These are phyloP conservation scores for Sturmia bella DNA, from an alignment of 2,888 invertebrate species.

Conservation along the genomic window DNA sequence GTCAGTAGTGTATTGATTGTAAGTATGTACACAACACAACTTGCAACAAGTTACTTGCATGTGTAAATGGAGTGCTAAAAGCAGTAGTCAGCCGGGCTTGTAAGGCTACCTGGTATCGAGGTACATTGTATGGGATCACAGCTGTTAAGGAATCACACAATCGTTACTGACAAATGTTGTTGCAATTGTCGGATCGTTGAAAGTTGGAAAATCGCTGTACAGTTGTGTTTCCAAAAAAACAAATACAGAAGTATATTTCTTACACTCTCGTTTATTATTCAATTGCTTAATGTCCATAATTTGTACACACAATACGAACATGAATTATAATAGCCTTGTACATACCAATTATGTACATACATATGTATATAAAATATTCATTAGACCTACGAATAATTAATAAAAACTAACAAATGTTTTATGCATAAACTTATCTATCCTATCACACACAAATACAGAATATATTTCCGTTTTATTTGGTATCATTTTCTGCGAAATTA, in stretches of 20 bases:
- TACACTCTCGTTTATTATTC: not conserved
- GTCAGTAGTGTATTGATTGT: too few relatives aligned
- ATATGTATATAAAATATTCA: slow-evolving; percentile 55
- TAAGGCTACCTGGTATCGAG: too few relatives aligned
- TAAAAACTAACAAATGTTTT: slow-evolving; percentile 46
- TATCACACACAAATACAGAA: slow-evolving; percentile 35
- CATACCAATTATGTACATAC: slow-evolving; percentile 30
- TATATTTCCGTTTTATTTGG: not conserved
- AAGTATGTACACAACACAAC: too few relatives aligned
- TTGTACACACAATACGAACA: slow-evolving; percentile 59
- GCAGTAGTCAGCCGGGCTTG: too few relatives aligned
- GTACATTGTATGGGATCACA: too few relatives aligned
- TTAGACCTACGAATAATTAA: slow-evolving; percentile 36
- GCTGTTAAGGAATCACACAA: too few relatives aligned
- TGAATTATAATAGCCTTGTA: slow-evolving; percentile 37
- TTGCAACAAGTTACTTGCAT: too few relatives aligned
- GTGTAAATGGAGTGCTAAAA: too few relatives aligned
- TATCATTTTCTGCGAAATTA: not conserved
- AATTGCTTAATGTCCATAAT: slow-evolving; percentile 27
- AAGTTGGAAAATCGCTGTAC: too few relatives aligned
- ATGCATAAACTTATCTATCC: slow-evolving; percentile 46
- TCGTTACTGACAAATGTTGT: too few relatives aligned
- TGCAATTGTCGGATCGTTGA: too few relatives aligned
- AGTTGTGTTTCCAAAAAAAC: too few relatives aligned
- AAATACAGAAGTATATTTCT: not conserved